These are phyloP conservation scores for Austrolebias charrua DNA, from an alignment of 2,797 vertebrate genomes.

Conservation along the genomic window DNA sequence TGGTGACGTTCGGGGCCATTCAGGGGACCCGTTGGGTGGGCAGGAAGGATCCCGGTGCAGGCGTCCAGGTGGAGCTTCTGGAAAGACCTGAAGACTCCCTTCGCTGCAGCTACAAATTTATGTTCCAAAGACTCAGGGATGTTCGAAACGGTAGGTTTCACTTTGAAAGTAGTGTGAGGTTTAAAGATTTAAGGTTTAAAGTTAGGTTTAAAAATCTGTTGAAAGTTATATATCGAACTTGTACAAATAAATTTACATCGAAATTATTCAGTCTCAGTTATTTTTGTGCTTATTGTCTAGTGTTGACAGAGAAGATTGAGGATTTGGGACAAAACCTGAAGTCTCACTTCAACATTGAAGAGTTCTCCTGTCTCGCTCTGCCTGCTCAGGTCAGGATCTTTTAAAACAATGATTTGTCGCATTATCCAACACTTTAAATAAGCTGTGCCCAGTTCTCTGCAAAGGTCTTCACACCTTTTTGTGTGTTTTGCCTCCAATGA, in stretches of 20 bases:
- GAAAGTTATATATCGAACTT: not conserved
- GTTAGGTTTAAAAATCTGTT: not conserved
- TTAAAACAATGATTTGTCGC: not conserved
- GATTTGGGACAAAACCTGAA: conserved; percentile 83
- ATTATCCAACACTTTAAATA: too few relatives aligned
- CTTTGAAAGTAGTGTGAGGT: not conserved
- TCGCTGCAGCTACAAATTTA: conserved; percentile 83
- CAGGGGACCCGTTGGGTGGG: conserved; percentile 82
- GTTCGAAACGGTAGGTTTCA: conserved; percentile 73
- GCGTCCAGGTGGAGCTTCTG: conserved; percentile 66
- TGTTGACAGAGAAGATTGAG: conserved; percentile 85
- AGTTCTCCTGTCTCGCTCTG: conserved; percentile 80
- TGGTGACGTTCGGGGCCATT: conserved; percentile 78
- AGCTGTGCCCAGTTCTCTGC: too few relatives aligned
- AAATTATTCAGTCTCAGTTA: too few relatives aligned
- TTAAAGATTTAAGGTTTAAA: too few relatives aligned
- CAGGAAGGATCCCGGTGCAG: conserved; percentile 37
- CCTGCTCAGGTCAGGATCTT: conserved; percentile 83
- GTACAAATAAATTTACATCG: not conserved
- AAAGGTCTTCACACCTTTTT: too few relatives aligned
- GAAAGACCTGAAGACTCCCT: conserved; percentile 72
- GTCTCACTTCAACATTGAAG: conserved; percentile 85
- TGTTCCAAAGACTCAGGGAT: conserved; percentile 90
- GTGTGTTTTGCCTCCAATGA: too few relatives aligned
- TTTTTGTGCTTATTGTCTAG: conserved; percentile 59